Percentiles rank a stretch among this genome's conserved stretches.
These are phyloP conservation scores for Troilus luridus DNA, from an alignment of 2,888 invertebrate species.

Conservation along the genomic window DNA sequence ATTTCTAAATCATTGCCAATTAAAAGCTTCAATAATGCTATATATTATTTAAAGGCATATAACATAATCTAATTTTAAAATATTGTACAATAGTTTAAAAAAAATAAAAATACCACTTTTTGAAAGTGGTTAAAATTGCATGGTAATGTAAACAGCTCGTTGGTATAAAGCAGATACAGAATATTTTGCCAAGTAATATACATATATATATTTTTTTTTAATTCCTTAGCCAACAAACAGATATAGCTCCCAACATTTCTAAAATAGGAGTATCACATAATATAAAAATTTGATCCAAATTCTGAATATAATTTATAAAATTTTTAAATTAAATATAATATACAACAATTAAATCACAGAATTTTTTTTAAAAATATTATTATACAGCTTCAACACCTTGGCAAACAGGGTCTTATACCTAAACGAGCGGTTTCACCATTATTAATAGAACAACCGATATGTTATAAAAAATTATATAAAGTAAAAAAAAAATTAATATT, in stretches of 20 bases:
- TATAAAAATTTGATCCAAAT: conserved; percentile 54
- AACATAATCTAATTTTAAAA: conserved; percentile 57
- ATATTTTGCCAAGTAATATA: conserved; percentile 31
- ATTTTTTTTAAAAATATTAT: conserved; percentile 50
- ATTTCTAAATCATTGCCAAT: conserved; percentile 43
- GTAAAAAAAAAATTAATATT: background rate
- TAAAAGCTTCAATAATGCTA: conserved; percentile 55
- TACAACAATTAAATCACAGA: conserved; percentile 60
- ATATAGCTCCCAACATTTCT: conserved; percentile 5
- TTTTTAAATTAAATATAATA: conserved; percentile 56
- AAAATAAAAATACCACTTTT: conserved; percentile 57
- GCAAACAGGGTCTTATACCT: conserved; percentile 46
- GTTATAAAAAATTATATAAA: conserved; percentile 34
- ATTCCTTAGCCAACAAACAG: conserved; percentile 13
- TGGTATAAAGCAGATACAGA: conserved; percentile 9
- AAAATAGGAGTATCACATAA: conserved; percentile 32
- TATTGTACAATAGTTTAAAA: conserved; percentile 53
- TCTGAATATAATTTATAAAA: conserved; percentile 50
- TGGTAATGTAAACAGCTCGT: conserved; percentile 52
- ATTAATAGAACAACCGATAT: conserved; percentile 8
- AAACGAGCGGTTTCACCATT: conserved; percentile 58
- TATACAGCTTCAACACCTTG: conserved; percentile 49
- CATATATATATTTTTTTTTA: conserved; percentile 1
- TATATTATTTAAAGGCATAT: conserved; percentile 57
- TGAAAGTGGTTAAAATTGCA: conserved; percentile 54